phyloP scores from a whole-genome alignment of 2,888 invertebrate genomes.

The Scaptomyza cyrtandrae region DNA sequence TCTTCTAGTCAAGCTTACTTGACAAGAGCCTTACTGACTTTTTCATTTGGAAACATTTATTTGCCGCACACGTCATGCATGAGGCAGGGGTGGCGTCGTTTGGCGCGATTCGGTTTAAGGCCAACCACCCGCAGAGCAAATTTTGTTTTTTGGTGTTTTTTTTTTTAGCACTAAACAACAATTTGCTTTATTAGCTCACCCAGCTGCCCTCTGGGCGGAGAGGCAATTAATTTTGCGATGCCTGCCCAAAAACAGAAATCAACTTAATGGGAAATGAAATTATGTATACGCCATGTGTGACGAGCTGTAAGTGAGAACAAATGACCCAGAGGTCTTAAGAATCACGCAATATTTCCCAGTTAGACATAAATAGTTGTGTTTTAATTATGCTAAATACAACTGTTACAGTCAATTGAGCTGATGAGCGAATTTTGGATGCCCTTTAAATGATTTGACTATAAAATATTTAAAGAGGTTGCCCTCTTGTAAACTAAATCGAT shows the following conservation, averaged over 20 bases:
- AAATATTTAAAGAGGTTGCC: no score
- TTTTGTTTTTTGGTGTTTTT: constrained; percentile 1
- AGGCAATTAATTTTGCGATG: constrained; percentile 64
- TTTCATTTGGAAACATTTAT: constrained; percentile 16
- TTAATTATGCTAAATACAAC: constrained; percentile 45
- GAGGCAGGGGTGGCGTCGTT: constrained; percentile 26
- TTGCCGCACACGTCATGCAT: constrained; percentile 66
- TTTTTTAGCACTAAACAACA: constrained; percentile 53
- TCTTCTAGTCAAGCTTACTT: no score
- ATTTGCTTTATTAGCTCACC: constrained; percentile 68
- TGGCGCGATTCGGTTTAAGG: constrained; percentile 44
- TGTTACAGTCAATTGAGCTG: constrained; percentile 31
- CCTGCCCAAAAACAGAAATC: constrained; percentile 27
- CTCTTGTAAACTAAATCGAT: no score
- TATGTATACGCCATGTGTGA: constrained; percentile 68
- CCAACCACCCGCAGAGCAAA: constrained; percentile 44
- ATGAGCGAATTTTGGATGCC: constrained; percentile 10
- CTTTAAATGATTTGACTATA: constrained; percentile 27
- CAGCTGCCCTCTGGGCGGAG: constrained; percentile 49
- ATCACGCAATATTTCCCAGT: constrained; percentile 49
- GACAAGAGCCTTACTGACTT: no score
- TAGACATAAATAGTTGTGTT: constrained; percentile 14
- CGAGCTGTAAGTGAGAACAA: constrained; percentile 28
- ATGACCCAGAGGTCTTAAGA: constrained; percentile 28
- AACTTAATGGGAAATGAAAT: constrained; percentile 38